Evolutionary conservation across 2,113 vertebrate species (phyloP), one percentile per base, ranked within the genome.

Genomic region (Apaloderma vittatum): DNA sequence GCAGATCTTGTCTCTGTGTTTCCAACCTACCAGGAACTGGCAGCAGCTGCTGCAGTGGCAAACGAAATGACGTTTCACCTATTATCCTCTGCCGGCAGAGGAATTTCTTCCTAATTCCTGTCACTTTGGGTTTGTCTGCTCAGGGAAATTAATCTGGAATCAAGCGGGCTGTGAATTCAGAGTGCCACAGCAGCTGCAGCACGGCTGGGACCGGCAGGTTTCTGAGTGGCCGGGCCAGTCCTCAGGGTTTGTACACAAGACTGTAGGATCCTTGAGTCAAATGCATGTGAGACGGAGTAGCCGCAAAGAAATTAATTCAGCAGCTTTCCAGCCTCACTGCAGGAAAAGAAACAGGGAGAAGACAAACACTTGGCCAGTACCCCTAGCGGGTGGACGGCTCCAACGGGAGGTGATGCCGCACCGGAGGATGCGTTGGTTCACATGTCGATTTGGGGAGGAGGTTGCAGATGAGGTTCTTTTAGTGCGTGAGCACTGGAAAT

Each of bases 21-120:
- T 49, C 43, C 75, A 3, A 58, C 48, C 71, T 36, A 32, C 26
- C 45, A 68, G 75, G 43, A 72, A 65, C 26, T 26, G 22, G 66
- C 62, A 73, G 71, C 91, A 80, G 86, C 78, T 82, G 82, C 82
- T 67, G 78, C 82, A 51, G 88, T 78, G 58, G 40, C 75, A 88
- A 92, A 90, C 48, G 26, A 67, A 92, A 63, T 0, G 0, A 51
- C 76, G 76, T 73, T 91, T 76, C 80, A 52, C 72, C 58, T 55
- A 55, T 94, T 94, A 84, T 37, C n/a, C 63, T 55, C 34, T 65
- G 93, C 75, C 91, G 51, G 88, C 71, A 68, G 83, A 90, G 67
- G 67, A 88, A 90, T 94, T 83, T 79, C 75, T 76, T 91, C 63
- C 57, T 79, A 72, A 86, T 79, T 95, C 62, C 83, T 86, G 78